Base-by-base conservation (phyloP, 2,113 vertebrate species). In the Scomber japonicus region DNA sequence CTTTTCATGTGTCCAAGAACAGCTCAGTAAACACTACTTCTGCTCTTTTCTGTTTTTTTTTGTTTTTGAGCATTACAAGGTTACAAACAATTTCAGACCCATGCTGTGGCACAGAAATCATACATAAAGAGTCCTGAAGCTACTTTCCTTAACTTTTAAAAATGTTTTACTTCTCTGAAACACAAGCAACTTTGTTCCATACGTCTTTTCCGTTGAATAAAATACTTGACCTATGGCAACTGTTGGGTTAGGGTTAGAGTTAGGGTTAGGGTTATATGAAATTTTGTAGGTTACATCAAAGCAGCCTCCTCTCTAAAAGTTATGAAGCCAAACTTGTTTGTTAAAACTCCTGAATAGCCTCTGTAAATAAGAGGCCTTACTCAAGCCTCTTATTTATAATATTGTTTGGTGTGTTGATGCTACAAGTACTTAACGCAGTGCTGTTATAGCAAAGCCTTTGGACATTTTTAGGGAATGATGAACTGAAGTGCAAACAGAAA, bases 241-340 rank as follows among this genome's bases (percentile, higher is more conserved):
- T 31, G 8, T 71, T 44, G 8, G 15, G 21, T 21, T 21, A 21
- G 21, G 21, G 21, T 21, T 21, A 21, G 21, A 21, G 21, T 21
- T 21, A 21, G 21, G 21, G 21, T 21, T 21, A 21, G 21, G 21
- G 1, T 21, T 21, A 21, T 21, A 21, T 63, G 4, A 51, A 44
- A 54, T 54, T n/a, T 19, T 64, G 56, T 24, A 2, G 0, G n/a
- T 11, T 24, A 46, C 24, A 31, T 79, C 44, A 80, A 70, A 78
- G 45, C 40, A 0, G 48, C 30, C 56, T 65, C 21, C 6, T 74
- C 13, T 49, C 21, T 15, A 53, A 63, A 45, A 50, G 71, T 53
- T 69, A 89, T 91, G 75, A 81, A 19, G 48, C 5, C 50, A 62
- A 60, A 86, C 80, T 31, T 56, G 81, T 88, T 85, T 72, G 53